phyloP scores from a whole-genome alignment of 1,140 invertebrate species.

The Hycleus cichorii region DNA sequence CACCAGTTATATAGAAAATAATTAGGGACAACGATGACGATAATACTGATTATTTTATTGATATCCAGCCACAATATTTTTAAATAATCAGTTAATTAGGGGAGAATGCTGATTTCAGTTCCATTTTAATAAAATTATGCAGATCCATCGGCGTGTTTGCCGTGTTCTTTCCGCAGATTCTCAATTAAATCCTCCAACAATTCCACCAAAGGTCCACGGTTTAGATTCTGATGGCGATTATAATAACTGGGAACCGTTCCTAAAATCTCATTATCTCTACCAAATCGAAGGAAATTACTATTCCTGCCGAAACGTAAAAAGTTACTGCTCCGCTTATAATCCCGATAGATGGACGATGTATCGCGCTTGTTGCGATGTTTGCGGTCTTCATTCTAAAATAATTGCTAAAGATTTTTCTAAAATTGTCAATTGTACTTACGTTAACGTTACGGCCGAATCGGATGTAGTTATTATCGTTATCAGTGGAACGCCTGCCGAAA shows the following conservation, averaged over 20 bases:
- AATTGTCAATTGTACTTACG: too few relatives aligned
- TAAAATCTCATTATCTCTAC: slow-evolving; percentile 5
- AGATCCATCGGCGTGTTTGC: too few relatives aligned
- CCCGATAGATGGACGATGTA: not conserved
- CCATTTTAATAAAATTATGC: too few relatives aligned
- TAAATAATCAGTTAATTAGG: too few relatives aligned
- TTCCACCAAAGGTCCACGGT: not conserved
- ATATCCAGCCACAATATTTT: too few relatives aligned
- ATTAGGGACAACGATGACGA: too few relatives aligned
- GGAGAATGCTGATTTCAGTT: too few relatives aligned
- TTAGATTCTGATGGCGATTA: not conserved
- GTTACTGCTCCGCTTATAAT: slow-evolving; percentile 11
- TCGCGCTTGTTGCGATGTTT: slow-evolving; percentile 14
- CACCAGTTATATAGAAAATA: too few relatives aligned
- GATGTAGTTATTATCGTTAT: slow-evolving; percentile 13
- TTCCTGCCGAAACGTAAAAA: slow-evolving; percentile 21
- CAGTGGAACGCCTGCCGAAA: slow-evolving; percentile 12
- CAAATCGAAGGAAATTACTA: slow-evolving; percentile 23
- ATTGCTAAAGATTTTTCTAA: too few relatives aligned
- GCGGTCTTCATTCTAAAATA: too few relatives aligned
- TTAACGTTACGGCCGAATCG: slow-evolving; percentile 18
- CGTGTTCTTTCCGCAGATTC: not conserved
- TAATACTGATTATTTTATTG: too few relatives aligned
- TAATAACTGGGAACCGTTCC: not conserved
- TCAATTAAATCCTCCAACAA: not conserved